Evolutionary conservation across 1,140 invertebrate species (phyloP).

Genomic region (Drosophila virilis): DNA sequence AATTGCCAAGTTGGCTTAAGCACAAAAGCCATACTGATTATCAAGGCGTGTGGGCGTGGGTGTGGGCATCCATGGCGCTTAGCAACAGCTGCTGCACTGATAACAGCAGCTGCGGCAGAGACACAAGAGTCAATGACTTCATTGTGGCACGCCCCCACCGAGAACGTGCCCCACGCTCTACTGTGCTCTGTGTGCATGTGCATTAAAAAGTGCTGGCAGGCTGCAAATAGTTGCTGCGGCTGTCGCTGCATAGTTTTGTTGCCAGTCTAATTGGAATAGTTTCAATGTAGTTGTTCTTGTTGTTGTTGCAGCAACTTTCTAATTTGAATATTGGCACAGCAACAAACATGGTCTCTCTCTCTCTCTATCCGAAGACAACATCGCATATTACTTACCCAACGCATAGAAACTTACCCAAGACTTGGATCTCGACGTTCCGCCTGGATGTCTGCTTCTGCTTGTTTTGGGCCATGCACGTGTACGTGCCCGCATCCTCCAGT

Average conservation of each 20-base stretch:
- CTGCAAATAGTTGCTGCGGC: constrained; percentile 70
- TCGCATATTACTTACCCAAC: constrained; percentile 22
- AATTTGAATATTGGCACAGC: constrained; percentile 70
- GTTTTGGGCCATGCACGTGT: constrained; percentile 95
- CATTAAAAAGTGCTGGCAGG: constrained; percentile 67
- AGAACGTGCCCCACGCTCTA: not conserved
- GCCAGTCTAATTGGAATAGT: constrained; percentile 80
- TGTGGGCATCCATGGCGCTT: constrained; percentile 73
- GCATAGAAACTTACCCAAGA: constrained; percentile 88
- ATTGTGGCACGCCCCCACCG: constrained; percentile 59
- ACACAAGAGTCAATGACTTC: constrained; percentile 80
- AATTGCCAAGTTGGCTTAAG: constrained; percentile 68
- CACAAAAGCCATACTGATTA: constrained; percentile 57
- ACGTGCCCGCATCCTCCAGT: constrained; percentile 91
- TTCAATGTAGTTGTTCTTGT: constrained; percentile 52
- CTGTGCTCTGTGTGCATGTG: constrained; percentile 53
- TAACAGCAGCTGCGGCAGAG: constrained; percentile 55
- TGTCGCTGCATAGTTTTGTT: constrained; percentile 74
- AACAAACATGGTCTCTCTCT: not conserved
- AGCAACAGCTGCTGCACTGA: constrained; percentile 70
- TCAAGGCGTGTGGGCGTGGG: constrained; percentile 39
- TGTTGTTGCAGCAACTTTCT: constrained; percentile 45
- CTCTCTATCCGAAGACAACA: too few species aligned
- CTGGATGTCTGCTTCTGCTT: constrained; percentile 91
- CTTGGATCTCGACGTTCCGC: constrained; percentile 93